Conservation (phyloP, 1,140 invertebrate species). For the Drosophila mayri region DNA sequence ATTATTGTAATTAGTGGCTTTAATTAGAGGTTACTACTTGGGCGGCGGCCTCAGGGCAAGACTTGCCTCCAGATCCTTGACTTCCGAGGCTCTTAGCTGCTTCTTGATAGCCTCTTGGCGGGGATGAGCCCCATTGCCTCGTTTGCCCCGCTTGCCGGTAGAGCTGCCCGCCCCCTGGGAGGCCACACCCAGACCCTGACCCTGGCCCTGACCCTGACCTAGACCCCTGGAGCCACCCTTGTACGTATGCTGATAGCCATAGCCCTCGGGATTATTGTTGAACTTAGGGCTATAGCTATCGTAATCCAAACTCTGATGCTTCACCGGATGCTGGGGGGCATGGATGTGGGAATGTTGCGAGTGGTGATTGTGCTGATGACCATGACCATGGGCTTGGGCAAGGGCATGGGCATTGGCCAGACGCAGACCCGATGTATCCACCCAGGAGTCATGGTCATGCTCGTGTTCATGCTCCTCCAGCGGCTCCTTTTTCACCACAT, state of each 20-base stretch:
- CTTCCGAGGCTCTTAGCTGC: slow-evolving; percentile 30
- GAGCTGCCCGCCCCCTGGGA: not conserved
- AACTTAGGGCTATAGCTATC: slow-evolving; percentile 83
- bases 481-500: slow-evolving; percentile 75
- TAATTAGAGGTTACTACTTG: slow-evolving; percentile 47
- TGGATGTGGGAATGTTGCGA: slow-evolving; percentile 10
- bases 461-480: slow-evolving; percentile 50
- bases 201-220: slow-evolving; percentile 4
- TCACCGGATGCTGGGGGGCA: slow-evolving; percentile 4
- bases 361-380: not conserved
- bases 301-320: slow-evolving; percentile 58
- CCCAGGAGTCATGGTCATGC: slow-evolving; percentile 46
- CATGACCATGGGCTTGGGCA: slow-evolving; percentile 20
- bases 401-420: slow-evolving; percentile 26
- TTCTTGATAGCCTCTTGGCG: slow-evolving; percentile 58
- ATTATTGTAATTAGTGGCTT: slow-evolving; percentile 1
- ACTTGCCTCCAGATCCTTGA: slow-evolving; percentile 78
- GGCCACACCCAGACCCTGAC: not conserved
- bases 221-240: slow-evolving; percentile 41
- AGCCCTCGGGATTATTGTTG: slow-evolving; percentile 83
- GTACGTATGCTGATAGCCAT: slow-evolving; percentile 81
- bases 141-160: slow-evolving; percentile 49
- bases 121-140: slow-evolving; percentile 36
- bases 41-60: slow-evolving; percentile 79
- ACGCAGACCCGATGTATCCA: slow-evolving; percentile 54